These are phyloP conservation scores for Thaumetopoea pityocampa DNA, from an alignment of 1,140 invertebrate genomes.

Conservation along the genomic window DNA sequence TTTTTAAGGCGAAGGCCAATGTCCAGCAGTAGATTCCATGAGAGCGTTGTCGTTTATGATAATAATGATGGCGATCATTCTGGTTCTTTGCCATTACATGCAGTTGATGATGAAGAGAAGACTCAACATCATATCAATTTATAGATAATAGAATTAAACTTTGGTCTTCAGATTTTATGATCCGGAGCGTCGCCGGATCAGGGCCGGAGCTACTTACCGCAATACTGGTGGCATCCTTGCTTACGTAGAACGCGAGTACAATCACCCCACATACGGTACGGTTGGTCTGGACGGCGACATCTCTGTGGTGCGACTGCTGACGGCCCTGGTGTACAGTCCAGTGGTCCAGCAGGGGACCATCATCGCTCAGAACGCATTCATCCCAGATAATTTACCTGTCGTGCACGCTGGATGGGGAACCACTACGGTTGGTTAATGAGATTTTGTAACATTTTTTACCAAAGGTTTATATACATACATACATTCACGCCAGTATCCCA, in stretches of 20 bases:
- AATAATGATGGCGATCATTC: neutral
- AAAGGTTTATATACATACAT: no score
- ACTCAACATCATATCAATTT: neutral
- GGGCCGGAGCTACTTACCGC: slow-evolving; percentile 37
- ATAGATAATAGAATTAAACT: neutral
- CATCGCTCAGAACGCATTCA: slow-evolving; percentile 7
- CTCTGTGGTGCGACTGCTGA: slow-evolving; percentile 25
- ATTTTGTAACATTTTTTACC: no score
- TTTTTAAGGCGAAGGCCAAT: no score
- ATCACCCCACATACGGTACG: slow-evolving; percentile 36
- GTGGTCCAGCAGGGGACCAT: slow-evolving; percentile 32
- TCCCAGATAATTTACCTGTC: slow-evolving; percentile 37
- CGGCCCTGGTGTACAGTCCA: slow-evolving; percentile 25
- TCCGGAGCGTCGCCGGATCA: slow-evolving; percentile 30
- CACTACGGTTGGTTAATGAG: slow-evolving; percentile 25
- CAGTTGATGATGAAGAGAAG: neutral
- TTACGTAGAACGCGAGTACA: slow-evolving; percentile 19
- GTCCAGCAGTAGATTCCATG: no score
- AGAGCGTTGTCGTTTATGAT: neutral
- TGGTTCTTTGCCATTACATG: neutral
- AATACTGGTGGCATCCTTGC: slow-evolving; percentile 33
- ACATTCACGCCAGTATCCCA: no score
- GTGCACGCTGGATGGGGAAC: slow-evolving; percentile 46
- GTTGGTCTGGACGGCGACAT: slow-evolving; percentile 39
- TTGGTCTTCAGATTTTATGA: slow-evolving; percentile 20